phyloP scores from a whole-genome alignment of 2,113 vertebrate species.

The Charina bottae region DNA sequence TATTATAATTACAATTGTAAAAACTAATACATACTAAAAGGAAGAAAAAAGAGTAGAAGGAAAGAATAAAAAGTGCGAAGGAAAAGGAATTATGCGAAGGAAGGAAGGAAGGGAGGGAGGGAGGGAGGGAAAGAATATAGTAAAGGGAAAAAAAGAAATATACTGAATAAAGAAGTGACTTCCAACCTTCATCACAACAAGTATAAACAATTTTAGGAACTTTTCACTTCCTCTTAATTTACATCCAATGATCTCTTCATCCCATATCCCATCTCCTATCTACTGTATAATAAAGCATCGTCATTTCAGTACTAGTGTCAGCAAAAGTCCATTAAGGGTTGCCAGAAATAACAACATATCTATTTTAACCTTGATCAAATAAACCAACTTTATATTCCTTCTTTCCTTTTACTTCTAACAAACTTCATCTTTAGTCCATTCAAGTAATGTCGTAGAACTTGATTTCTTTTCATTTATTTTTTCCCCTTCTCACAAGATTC shows the following conservation, averaged over 20 bases:
- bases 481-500: background rate
- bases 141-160: too few relatives aligned
- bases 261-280: background rate
- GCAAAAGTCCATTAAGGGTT: background rate
- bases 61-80: background rate
- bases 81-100: too few relatives aligned
- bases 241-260: background rate
- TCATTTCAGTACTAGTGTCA: background rate
- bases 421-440: background rate
- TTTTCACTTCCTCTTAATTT: background rate
- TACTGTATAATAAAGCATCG: background rate
- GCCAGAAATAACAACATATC: background rate
- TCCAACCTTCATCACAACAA: background rate
- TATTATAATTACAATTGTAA: background rate
- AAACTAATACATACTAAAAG: background rate
- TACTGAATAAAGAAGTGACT: background rate
- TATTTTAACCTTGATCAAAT: background rate
- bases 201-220: background rate
- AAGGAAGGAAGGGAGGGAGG: background rate
- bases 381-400: background rate
- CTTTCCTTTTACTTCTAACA: background rate
- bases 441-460: background rate
- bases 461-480: background rate
- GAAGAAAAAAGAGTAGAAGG: background rate
- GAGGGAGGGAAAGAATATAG: too few relatives aligned